Percentiles rank a stretch among this genome's conserved stretches.
Conservation (phyloP, 2,113 vertebrate species). For the Oxyruncus cristatus region DNA sequence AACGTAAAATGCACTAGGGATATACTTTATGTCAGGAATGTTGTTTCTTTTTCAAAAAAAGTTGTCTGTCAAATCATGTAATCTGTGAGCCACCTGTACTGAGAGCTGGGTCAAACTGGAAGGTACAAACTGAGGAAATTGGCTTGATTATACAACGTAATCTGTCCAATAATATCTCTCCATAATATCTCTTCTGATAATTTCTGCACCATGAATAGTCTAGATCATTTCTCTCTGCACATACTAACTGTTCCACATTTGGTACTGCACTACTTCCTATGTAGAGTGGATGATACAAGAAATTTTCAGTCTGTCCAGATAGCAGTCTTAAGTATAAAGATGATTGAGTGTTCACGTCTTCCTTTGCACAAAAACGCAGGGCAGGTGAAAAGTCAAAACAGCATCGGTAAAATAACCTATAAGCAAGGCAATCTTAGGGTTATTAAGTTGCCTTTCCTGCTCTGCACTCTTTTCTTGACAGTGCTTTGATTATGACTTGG, state of each 20-base stretch:
- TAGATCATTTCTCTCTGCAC: background rate
- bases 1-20: accelerated
- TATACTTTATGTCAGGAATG: background rate
- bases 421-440: background rate
- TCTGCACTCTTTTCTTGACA: background rate
- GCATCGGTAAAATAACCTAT: background rate
- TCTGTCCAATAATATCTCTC: background rate
- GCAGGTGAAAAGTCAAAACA: background rate
- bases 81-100: background rate
- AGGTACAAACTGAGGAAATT: background rate
- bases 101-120: background rate
- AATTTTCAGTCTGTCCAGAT: background rate
- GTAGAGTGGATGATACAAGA: accelerated
- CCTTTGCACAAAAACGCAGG: background rate
- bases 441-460: background rate
- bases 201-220: background rate
- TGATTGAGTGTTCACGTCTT: background rate
- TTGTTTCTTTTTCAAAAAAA: background rate
- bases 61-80: background rate
- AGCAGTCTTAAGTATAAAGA: background rate
- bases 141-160: background rate
- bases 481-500: background rate
- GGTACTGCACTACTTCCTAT: background rate
- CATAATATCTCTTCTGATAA: background rate
- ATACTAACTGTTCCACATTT: background rate